Base-by-base conservation (phyloP, 2,797 vertebrate species). In the Synanceia verrucosa region DNA sequence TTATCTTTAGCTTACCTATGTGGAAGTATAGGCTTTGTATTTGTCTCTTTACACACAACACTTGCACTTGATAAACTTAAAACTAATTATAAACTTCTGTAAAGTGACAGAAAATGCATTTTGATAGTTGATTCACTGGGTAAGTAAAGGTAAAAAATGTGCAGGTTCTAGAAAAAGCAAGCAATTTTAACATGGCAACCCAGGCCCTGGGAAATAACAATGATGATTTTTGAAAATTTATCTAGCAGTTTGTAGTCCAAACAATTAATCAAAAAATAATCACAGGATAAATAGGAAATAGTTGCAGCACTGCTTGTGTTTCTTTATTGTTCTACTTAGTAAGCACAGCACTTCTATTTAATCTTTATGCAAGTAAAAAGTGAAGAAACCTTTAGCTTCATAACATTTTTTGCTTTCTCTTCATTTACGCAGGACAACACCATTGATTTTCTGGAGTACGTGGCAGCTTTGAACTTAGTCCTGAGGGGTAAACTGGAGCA, bases 371-470 rank as follows among this genome's bases (percentile, higher is more conserved):
- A 4, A 26, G 10, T 52, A 13, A 31, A n/a, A 58, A 58, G 14
- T 51, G 2, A 57, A 34, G 4, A 59, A 6, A 33, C 6, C n/a
- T 23, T 43, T 50, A 51, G 33, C 23, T 60, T 71, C 41, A 29
- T 52, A 21, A 56, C 12, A 46, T 53, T 21, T 65, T 16, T 36
- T 44, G 43, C 5, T 21, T 70, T 65, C 28, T 63, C 6, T 39
- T 18, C 59, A 13, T 76, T 36, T 76, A 13, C 19, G 13, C 88
- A 98, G 98, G 97, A 99, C 60, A 97, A 98, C 86, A 99, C 97
- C 72, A 98, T 98, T 1, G 98, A 98, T 88, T 99, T 99, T 82
- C 92, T 99, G 93, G 97, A 99, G 64, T 99, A 99, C 0, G 97
- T 98, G 6, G 97, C 97, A 31, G 97, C 96, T 59, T 90, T 99